Base-by-base conservation (phyloP, 1,140 invertebrate genomes). In the Heliconius hewitsoni region DNA sequence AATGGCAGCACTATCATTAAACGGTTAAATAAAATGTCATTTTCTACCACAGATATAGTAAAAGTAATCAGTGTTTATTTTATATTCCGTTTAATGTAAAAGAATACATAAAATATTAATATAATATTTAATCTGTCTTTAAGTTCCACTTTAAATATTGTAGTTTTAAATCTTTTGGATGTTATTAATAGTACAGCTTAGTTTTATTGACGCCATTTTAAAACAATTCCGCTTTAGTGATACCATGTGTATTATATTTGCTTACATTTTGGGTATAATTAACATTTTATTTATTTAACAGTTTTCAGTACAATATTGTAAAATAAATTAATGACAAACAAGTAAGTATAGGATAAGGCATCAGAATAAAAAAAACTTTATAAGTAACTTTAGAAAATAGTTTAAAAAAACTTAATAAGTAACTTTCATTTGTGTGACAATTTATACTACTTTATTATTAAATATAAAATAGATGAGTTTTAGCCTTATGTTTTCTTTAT, bases 141-240 rank as follows among this genome's bases (percentile, higher is more conserved):
- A 30, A 66, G 0, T 30, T 30, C 11, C 6, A 0, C 13, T 66
- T 6, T 5, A 30, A 30, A 30, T 66, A 66, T 30, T 6, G 3
- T 16, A 23, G 0, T 66, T 66, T 16, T 16, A 0, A 0, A 11
- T 66, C 9, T 66, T 30, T 27, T 66, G 27, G 13, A 11, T 3
- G 30, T 66, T 27, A 30, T 16, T 16, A 66, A 30, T 27, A 27
- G 9, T 30, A 30, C 8, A 13, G n/a, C 27, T 66, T 30, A 66
- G 60, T 76, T 46, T 84, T 75, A 81, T 84, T 86, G 85, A 86
- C 86, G 86, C 87, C 85, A 90, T 91, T 84, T 89, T 89, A 81
- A 83, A 79, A 19, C 18, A 66, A 66, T 66, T 66, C 27, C 11
- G 3, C 13, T 66, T 30, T 27, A 66, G 27, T 27, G 60, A 66